phyloP scores from a whole-genome alignment of 2,888 invertebrate species.

The Sericinus montela region DNA sequence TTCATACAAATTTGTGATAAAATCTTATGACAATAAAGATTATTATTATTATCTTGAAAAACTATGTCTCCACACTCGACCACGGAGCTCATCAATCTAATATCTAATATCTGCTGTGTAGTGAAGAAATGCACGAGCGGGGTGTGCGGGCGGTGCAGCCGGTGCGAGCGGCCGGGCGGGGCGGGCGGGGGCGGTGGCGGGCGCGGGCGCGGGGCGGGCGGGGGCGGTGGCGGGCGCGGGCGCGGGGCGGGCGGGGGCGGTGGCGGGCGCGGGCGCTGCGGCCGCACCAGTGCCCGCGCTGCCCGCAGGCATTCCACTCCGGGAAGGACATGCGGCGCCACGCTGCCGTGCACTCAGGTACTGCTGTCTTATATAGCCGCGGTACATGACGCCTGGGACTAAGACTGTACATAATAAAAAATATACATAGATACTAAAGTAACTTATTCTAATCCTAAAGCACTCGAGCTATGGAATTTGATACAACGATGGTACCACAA shows the following conservation, averaged over 20 bases:
- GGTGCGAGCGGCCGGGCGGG: slow-evolving; percentile 34
- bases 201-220: slow-evolving; percentile 26
- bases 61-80: no score
- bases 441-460: no score
- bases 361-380: no score
- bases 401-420: no score
- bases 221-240: slow-evolving; percentile 52
- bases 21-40: no score
- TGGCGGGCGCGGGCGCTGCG: slow-evolving; percentile 43
- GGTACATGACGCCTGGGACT: no score
- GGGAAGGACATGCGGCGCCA: slow-evolving; percentile 85
- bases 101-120: slow-evolving; percentile 12
- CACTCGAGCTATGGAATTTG: no score
- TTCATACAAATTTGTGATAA: no score
- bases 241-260: slow-evolving; percentile 33
- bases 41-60: no score
- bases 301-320: slow-evolving; percentile 83
- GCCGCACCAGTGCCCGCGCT: slow-evolving; percentile 81
- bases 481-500: no score
- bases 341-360: slow-evolving; percentile 83
- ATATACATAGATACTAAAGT: no score
- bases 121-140: slow-evolving; percentile 38
- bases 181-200: slow-evolving; percentile 31
- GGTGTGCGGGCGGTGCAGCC: slow-evolving; percentile 25
- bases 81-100: no score